phyloP scores from a whole-genome alignment of 2,888 invertebrate genomes.

The Drosophila macrospina region DNA sequence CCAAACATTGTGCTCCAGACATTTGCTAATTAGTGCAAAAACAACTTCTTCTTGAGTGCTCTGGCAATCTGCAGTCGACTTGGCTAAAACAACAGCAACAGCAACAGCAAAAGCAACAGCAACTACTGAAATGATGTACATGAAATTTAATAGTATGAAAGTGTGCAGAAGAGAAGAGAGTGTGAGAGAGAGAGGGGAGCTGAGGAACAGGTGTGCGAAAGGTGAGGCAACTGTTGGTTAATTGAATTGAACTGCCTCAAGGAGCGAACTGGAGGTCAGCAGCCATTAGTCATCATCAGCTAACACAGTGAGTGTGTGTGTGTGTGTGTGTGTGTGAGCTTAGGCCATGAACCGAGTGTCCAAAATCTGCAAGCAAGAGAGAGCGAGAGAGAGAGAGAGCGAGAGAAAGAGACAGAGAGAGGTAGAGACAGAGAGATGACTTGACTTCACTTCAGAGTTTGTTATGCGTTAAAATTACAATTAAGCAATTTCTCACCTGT shows the following conservation, averaged over 20 bases:
- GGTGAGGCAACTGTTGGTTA: conserved; percentile 40
- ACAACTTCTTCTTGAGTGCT: conserved; percentile 33
- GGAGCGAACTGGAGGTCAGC: conserved; percentile 52
- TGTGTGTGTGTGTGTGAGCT: not conserved
- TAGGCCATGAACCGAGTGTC: conserved; percentile 43
- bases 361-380: conserved; percentile 12
- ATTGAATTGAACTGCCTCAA: conserved; percentile 70
- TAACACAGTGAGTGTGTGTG: not conserved
- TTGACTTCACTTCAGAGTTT: conserved; percentile 30
- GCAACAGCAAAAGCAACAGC: not conserved
- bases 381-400: not conserved
- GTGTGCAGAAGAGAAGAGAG: not conserved
- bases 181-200: not conserved
- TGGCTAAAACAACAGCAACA: conserved; percentile 1
- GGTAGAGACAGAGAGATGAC: not conserved
- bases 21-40: conserved; percentile 66
- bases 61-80: conserved; percentile 31
- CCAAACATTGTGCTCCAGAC: conserved; percentile 38
- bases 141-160: conserved; percentile 32
- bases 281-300: conserved; percentile 57
- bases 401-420: not conserved
- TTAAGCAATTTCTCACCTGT: conserved; percentile 82
- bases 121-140: conserved; percentile 28
- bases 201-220: not conserved
- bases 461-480: conserved; percentile 77